phyloP scores from a whole-genome alignment of 2,888 invertebrate genomes.

The Acleris emargana region DNA sequence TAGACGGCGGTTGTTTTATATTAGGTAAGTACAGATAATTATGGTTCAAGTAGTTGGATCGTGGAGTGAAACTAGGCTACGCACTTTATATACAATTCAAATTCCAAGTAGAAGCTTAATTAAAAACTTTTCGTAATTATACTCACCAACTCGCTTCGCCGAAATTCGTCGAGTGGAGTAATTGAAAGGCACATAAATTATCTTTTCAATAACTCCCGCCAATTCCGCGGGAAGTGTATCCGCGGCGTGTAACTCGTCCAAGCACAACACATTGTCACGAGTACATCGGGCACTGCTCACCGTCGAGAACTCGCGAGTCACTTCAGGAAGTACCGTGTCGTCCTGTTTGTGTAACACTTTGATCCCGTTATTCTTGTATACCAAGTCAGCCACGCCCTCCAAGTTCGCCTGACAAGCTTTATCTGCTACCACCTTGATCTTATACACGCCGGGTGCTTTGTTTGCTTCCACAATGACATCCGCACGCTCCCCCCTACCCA shows the following conservation, averaged over 20 bases:
- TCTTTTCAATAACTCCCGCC: constrained; percentile 73
- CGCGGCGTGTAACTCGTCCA: constrained; percentile 82
- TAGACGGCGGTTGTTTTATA: too few species aligned
- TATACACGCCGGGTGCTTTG: constrained; percentile 82
- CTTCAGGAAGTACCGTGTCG: constrained; percentile 46
- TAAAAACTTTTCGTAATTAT: constrained; percentile 30
- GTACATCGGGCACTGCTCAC: constrained; percentile 74
- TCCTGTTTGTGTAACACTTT: constrained; percentile 68
- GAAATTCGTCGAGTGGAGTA: constrained; percentile 79
- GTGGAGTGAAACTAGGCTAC: neutral
- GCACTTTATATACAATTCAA: neutral
- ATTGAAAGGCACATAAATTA: constrained; percentile 88
- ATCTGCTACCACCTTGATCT: constrained; percentile 83
- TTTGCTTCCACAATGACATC: constrained; percentile 89
- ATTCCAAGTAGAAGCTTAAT: neutral
- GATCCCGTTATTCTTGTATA: constrained; percentile 58
- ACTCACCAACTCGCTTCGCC: constrained; percentile 77
- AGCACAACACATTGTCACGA: constrained; percentile 79
- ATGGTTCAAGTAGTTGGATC: neutral
- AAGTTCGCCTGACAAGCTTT: constrained; percentile 76
- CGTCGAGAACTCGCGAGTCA: constrained; percentile 68
- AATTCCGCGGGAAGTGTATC: constrained; percentile 80
- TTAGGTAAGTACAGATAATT: too few species aligned
- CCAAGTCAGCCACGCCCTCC: constrained; percentile 81
- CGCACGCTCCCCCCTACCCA: constrained; percentile 89